Evolutionary conservation across 1,140 invertebrate species (phyloP).

Genomic region (Harlomillsia oculata): DNA sequence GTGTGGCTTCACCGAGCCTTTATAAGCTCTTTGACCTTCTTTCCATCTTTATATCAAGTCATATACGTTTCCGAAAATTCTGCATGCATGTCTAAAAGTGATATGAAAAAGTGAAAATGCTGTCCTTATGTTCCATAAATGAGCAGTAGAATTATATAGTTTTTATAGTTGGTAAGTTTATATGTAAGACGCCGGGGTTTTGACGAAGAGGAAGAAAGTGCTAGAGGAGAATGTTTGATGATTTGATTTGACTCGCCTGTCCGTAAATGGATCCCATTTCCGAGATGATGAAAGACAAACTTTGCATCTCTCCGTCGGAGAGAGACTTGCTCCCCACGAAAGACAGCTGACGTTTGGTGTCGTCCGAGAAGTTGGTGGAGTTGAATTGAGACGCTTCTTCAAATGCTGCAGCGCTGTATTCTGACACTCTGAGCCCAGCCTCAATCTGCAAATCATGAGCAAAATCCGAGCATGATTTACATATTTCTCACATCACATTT

Average conservation of each 20-base stretch:
- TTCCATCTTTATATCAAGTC: too few relatives aligned
- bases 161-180: too few relatives aligned
- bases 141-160: not conserved
- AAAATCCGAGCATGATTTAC: too few relatives aligned
- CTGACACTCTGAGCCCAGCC: constrained; percentile 13
- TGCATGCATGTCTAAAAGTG: too few relatives aligned
- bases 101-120: too few relatives aligned
- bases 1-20: too few relatives aligned
- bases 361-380: constrained; percentile 32
- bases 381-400: constrained; percentile 32
- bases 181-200: too few relatives aligned
- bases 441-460: constrained; percentile 1
- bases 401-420: constrained; percentile 27
- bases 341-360: constrained; percentile 31
- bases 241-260: constrained; percentile 22
- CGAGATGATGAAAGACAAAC: constrained; percentile 29
- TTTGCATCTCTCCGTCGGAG: constrained; percentile 34
- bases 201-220: too few relatives aligned
- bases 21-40: too few relatives aligned
- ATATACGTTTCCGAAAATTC: too few relatives aligned
- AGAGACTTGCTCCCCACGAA: constrained; percentile 30
- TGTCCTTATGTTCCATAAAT: not conserved
- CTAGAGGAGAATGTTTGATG: too few relatives aligned
- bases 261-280: constrained; percentile 36
- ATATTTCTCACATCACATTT: too few relatives aligned